phyloP scores from a whole-genome alignment of 2,888 invertebrate genomes.

The Agrotis segetum region DNA sequence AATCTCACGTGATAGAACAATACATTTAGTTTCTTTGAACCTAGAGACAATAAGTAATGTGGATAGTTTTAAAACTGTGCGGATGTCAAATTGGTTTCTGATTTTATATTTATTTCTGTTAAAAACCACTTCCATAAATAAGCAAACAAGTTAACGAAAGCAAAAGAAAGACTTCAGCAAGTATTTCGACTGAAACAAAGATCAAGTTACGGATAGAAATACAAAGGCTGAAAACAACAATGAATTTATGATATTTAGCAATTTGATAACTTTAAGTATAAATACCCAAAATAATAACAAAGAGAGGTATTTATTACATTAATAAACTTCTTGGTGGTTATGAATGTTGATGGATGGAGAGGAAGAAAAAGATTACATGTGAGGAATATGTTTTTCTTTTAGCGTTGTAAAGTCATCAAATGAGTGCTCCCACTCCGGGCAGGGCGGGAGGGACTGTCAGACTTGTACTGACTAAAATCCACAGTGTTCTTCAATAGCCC shows the following conservation, averaged over 20 bases:
- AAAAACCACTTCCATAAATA: background rate
- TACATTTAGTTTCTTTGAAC: background rate
- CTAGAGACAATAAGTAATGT: background rate
- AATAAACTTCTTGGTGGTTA: no score
- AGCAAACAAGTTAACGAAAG: slow-evolving; percentile 12
- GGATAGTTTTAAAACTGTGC: background rate
- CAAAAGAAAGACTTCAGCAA: slow-evolving; percentile 3
- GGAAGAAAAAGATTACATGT: no score
- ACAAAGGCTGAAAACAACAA: background rate
- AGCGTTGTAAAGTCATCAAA: no score
- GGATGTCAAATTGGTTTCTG: background rate
- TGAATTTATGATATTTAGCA: slow-evolving; percentile 1
- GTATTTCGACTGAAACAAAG: slow-evolving; percentile 7
- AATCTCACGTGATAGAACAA: background rate
- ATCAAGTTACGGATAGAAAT: background rate
- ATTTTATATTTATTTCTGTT: background rate
- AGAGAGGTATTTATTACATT: background rate
- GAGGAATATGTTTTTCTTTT: no score
- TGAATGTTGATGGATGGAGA: no score
- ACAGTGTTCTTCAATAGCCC: no score
- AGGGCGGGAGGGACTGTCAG: no score
- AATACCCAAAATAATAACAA: background rate
- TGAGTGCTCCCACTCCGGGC: no score
- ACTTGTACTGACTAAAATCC: no score
- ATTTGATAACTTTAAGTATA: slow-evolving; percentile 14